A percentile compares a stretch with the other conserved stretches of the same genome.
These are phyloP conservation scores for Himalopsyche anomala DNA, from an alignment of 2,888 invertebrate genomes.

Conservation along the genomic window DNA sequence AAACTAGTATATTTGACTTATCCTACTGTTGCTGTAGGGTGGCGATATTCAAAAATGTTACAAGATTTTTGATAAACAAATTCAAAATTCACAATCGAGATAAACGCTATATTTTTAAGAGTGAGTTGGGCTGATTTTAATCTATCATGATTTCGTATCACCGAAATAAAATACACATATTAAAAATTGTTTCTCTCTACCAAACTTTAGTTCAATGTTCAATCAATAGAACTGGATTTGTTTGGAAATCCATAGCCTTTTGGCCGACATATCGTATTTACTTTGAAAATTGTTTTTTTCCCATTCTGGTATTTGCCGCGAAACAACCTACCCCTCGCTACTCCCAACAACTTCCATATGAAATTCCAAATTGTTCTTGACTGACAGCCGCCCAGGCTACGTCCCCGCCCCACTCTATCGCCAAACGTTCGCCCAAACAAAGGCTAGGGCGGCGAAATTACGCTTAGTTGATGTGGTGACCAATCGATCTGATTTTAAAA, in stretches of 20 bases:
- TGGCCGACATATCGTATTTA: neutral
- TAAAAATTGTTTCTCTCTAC: too few relatives aligned
- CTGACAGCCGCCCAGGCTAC: slow-evolving; percentile 71
- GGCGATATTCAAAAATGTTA: too few relatives aligned
- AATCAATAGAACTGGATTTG: neutral
- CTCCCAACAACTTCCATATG: slow-evolving; percentile 67
- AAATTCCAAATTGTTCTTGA: slow-evolving; percentile 80
- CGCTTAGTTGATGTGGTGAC: slow-evolving; percentile 2
- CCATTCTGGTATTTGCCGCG: slow-evolving; percentile 50
- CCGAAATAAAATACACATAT: neutral
- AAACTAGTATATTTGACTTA: too few relatives aligned
- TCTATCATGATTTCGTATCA: neutral
- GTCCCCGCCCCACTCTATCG: slow-evolving; percentile 2
- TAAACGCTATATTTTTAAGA: too few relatives aligned
- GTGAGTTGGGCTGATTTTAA: too few relatives aligned
- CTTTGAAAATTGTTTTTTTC: slow-evolving; percentile 63
- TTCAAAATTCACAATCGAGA: too few relatives aligned
- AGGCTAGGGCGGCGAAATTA: slow-evolving; percentile 35
- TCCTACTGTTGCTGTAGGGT: too few relatives aligned
- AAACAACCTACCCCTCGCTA: slow-evolving; percentile 48
- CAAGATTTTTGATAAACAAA: too few relatives aligned
- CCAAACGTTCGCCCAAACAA: slow-evolving; percentile 21
- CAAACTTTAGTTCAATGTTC: neutral
- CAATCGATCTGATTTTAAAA: neutral
- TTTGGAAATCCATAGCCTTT: slow-evolving; percentile 4